These are phyloP conservation scores for Oryzias curvinotus DNA, from an alignment of 2,113 vertebrate genomes.

Conservation along the genomic window DNA sequence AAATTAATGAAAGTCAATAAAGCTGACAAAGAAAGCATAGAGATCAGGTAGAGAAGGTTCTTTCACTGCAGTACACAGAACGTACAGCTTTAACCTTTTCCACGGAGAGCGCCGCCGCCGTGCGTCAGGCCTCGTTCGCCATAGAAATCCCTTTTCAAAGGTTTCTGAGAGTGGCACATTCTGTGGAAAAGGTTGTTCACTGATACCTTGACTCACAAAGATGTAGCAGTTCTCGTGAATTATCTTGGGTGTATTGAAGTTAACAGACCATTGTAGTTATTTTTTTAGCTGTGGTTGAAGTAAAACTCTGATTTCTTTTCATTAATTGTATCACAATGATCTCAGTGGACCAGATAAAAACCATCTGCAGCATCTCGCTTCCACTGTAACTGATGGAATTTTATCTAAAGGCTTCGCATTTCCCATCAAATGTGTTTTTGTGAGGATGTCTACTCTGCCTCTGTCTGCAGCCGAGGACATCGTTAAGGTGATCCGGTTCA, in stretches of 20 bases:
- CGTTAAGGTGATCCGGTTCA: no score
- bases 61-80: not conserved
- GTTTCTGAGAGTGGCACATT: not conserved
- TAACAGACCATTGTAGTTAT: not conserved
- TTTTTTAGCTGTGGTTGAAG: not conserved
- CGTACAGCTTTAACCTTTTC: not conserved
- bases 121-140: not conserved
- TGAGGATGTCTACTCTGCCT: no score
- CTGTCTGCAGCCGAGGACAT: no score
- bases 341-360: no score
- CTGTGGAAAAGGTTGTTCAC: no score
- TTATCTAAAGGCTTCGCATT: no score
- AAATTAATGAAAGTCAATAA: conserved; percentile 28
- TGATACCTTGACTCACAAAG: not conserved
- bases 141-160: not conserved
- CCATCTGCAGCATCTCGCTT: no score
- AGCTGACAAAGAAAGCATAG: conserved; percentile 9
- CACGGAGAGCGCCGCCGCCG: not conserved
- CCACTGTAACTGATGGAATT: no score
- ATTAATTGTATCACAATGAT: no score
- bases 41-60: conserved; percentile 19
- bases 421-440: no score
- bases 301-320: no score
- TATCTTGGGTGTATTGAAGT: not conserved
- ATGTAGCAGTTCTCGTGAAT: not conserved